phyloP scores from a whole-genome alignment of 2,888 invertebrate species.

The Campaea margaritaria region DNA sequence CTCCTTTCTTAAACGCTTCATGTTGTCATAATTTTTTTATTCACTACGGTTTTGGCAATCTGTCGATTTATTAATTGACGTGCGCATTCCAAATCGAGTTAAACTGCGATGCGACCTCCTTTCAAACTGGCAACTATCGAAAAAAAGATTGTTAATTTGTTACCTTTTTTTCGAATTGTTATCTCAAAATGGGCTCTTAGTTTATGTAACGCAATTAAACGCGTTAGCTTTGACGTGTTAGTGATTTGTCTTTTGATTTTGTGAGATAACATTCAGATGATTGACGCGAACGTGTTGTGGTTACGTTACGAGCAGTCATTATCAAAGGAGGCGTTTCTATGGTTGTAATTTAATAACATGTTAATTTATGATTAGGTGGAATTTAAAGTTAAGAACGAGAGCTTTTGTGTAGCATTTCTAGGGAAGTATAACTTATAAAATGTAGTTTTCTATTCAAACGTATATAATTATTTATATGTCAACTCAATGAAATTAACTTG shows the following conservation, averaged over 20 bases:
- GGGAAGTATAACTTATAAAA: no score
- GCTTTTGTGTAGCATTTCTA: no score
- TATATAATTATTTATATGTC: no score
- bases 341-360: no score
- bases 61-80: background rate
- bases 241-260: slow-evolving; percentile 24
- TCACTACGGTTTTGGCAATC: no score
- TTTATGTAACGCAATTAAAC: slow-evolving; percentile 42
- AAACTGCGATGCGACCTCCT: slow-evolving; percentile 3
- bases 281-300: slow-evolving; percentile 16
- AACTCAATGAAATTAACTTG: no score
- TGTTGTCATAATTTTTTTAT: no score
- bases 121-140: slow-evolving; percentile 9
- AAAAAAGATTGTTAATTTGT: background rate
- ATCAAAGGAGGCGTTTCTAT: background rate
- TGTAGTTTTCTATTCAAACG: no score
- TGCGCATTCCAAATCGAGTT: background rate
- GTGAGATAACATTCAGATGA: slow-evolving; percentile 9
- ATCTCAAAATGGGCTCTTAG: slow-evolving; percentile 40
- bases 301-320: background rate
- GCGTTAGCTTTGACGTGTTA: slow-evolving; percentile 32
- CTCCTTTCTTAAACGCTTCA: no score
- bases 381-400: background rate
- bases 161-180: slow-evolving; percentile 37
- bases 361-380: background rate